Percentiles rank a stretch among this genome's conserved stretches.
Evolutionary conservation across 2,888 invertebrate genomes (phyloP).

Genomic region (Acanthopleura granulata): DNA sequence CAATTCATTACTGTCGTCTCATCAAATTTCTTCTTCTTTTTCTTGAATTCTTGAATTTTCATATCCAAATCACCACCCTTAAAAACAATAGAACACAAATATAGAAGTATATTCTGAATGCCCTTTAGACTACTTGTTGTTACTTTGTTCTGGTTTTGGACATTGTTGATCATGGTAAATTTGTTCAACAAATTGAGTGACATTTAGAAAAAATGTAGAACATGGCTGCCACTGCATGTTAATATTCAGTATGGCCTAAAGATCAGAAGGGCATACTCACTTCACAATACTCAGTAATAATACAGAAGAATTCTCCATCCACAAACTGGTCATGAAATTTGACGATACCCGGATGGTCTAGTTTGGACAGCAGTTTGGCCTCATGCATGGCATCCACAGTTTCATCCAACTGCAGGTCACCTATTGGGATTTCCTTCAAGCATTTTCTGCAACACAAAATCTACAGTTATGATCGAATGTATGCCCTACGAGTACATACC

Average conservation of each 20-base stretch:
- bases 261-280: conserved; percentile 38
- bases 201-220: too few species aligned
- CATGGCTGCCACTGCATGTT: too few species aligned
- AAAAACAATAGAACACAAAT: conserved; percentile 19
- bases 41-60: conserved; percentile 60
- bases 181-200: too few species aligned
- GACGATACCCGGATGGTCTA: conserved; percentile 68
- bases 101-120: background rate
- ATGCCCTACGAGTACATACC: too few species aligned
- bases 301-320: conserved; percentile 68
- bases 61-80: conserved; percentile 68
- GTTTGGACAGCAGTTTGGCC: conserved; percentile 65
- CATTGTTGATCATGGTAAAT: too few species aligned
- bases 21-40: conserved; percentile 54
- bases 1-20: conserved; percentile 65
- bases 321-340: conserved; percentile 68
- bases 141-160: too few species aligned
- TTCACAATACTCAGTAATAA: conserved; percentile 70
- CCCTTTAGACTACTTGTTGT: too few species aligned
- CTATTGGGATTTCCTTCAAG: conserved; percentile 68
- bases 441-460: conserved; percentile 62
- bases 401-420: conserved; percentile 68
- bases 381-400: conserved; percentile 68
- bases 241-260: too few species aligned
- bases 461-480: background rate